Percentiles rank a stretch among this genome's conserved stretches.
These are phyloP conservation scores for Neomorphus geoffroyi DNA, from an alignment of 2,797 vertebrate genomes.

Conservation along the genomic window DNA sequence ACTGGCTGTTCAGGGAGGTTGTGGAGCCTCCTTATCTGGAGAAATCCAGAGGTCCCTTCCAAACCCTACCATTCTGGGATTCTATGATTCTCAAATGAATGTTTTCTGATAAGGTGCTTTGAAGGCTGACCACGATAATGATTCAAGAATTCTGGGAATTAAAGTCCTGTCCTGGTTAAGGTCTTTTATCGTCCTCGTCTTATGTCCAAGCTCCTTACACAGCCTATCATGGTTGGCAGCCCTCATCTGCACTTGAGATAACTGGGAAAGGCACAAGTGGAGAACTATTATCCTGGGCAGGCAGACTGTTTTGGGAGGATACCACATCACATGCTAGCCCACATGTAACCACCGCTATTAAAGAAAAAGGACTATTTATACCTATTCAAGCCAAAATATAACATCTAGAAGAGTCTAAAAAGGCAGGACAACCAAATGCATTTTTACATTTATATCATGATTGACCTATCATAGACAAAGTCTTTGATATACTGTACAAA, in stretches of 20 bases:
- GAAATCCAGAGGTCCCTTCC: no score
- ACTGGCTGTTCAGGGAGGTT: no score
- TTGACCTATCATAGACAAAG: background rate
- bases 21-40: no score
- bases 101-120: background rate
- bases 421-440: background rate
- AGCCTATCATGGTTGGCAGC: no score
- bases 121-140: background rate
- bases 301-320: background rate
- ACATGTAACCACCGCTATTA: background rate
- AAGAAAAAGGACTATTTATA: background rate
- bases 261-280: background rate
- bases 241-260: background rate
- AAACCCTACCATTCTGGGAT: no score
- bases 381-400: background rate
- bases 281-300: background rate
- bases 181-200: background rate
- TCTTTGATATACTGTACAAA: background rate
- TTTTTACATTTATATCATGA: accelerated
- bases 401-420: background rate
- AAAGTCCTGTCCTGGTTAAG: background rate
- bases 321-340: no score
- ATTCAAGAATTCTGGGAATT: background rate
- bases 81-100: background rate
- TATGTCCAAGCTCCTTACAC: background rate